A percentile compares a stretch with the other conserved stretches of the same genome.
phyloP scores from a whole-genome alignment of 2,888 invertebrate genomes.

The Crepidodera aurea region DNA sequence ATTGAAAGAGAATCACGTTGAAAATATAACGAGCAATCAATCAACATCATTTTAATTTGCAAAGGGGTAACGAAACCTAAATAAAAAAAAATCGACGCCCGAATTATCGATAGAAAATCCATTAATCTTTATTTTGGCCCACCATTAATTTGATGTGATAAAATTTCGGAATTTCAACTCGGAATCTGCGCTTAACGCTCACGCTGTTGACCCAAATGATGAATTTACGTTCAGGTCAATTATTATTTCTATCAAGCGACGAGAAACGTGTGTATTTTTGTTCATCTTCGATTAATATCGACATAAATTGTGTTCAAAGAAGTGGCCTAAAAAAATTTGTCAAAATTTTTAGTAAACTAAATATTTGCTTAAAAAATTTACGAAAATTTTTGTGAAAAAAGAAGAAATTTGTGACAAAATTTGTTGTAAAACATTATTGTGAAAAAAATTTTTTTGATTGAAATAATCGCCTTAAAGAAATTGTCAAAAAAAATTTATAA shows the following conservation, averaged over 20 bases:
- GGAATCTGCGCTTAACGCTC: not conserved
- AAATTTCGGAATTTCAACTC: slow-evolving; percentile 14
- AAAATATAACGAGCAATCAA: slow-evolving; percentile 25
- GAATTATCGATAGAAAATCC: slow-evolving; percentile 27
- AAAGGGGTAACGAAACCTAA: slow-evolving; percentile 21
- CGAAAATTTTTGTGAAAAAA: no score
- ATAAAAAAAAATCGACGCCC: slow-evolving; percentile 18
- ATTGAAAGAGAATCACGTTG: slow-evolving; percentile 12
- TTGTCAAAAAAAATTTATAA: no score
- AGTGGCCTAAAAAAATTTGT: no score
- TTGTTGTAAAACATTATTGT: no score
- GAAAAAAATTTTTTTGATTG: no score
- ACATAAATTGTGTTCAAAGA: no score
- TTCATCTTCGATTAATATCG: not conserved
- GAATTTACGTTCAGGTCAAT: slow-evolving; percentile 18
- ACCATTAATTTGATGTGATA: slow-evolving; percentile 30
- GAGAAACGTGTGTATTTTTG: slow-evolving; percentile 7
- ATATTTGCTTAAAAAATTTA: no score
- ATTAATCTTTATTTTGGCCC: slow-evolving; percentile 31
- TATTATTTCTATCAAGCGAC: slow-evolving; percentile 15
- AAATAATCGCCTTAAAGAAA: no score
- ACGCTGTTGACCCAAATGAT: slow-evolving; percentile 10
- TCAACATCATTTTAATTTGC: slow-evolving; percentile 32
- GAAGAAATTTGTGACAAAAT: no score
- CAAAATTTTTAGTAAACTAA: no score